phyloP scores from a whole-genome alignment of 2,113 vertebrate species.

The Bubo bubo region DNA sequence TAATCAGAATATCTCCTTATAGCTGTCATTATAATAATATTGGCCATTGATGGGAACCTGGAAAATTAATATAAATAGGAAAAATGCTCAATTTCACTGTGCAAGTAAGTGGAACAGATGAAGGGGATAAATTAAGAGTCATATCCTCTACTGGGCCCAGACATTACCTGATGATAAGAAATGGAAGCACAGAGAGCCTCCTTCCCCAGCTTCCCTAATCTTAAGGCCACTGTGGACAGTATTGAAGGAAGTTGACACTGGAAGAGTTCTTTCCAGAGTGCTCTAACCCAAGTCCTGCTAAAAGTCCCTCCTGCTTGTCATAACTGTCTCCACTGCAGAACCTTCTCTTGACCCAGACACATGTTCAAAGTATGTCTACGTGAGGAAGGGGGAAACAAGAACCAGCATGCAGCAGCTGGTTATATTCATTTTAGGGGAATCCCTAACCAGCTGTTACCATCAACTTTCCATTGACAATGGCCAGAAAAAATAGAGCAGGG shows the following conservation, averaged over 20 bases:
- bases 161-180: not conserved
- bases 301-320: not conserved
- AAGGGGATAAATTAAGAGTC: not conserved
- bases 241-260: not conserved
- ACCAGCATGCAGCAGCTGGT: not conserved
- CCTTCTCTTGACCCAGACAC: not conserved
- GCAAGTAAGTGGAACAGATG: not conserved
- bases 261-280: not conserved
- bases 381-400: not conserved
- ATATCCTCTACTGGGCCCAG: not conserved
- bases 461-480: not conserved
- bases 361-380: not conserved
- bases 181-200: not conserved
- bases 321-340: not conserved
- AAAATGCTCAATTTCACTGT: not conserved
- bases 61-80: not conserved
- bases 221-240: too few relatives aligned
- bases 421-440: not conserved
- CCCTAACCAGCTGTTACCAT: slow-evolving; percentile 2
- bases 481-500: slow-evolving; percentile 19
- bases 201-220: not conserved
- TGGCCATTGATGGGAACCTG: not conserved
- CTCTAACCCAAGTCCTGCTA: not conserved
- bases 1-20: not conserved
- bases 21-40: not conserved